phyloP scores from a whole-genome alignment of 1,140 invertebrate species.

The Stenopsyche tienmushanensis region DNA sequence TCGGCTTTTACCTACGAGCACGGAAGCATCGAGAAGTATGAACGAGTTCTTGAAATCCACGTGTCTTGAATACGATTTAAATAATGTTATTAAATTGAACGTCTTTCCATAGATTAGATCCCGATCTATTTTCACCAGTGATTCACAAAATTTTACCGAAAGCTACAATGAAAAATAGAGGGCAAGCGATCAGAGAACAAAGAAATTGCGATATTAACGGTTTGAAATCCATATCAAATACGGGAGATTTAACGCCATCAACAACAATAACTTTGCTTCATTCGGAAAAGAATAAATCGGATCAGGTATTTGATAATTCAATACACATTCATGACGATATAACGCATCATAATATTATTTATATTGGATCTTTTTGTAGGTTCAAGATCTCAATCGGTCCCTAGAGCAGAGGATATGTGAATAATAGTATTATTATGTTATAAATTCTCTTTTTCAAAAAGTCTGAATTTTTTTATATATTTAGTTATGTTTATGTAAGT shows the following conservation, averaged over 20 bases:
- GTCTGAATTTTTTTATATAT: too few relatives aligned
- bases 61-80: background rate
- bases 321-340: too few relatives aligned
- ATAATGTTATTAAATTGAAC: conserved; percentile 1
- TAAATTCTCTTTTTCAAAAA: too few relatives aligned
- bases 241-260: conserved; percentile 2
- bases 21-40: background rate
- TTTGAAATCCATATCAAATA: background rate
- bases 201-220: background rate
- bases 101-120: conserved; percentile 46
- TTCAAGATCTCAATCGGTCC: too few relatives aligned
- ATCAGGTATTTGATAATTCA: too few relatives aligned
- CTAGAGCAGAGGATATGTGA: too few relatives aligned
- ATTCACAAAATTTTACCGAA: conserved; percentile 49
- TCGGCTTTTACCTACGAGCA: conserved; percentile 22
- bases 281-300: too few relatives aligned
- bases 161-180: conserved; percentile 33
- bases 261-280: conserved; percentile 10
- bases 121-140: conserved; percentile 49
- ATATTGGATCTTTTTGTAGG: too few relatives aligned
- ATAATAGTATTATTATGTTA: too few relatives aligned
- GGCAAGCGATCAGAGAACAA: conserved; percentile 4
- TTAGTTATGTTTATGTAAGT: too few relatives aligned
- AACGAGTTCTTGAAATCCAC: background rate
- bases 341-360: too few relatives aligned